Percentiles rank a stretch among this genome's conserved stretches.
phyloP scores from a whole-genome alignment of 1,140 invertebrate species.

The Cataglyphis hispanica region DNA sequence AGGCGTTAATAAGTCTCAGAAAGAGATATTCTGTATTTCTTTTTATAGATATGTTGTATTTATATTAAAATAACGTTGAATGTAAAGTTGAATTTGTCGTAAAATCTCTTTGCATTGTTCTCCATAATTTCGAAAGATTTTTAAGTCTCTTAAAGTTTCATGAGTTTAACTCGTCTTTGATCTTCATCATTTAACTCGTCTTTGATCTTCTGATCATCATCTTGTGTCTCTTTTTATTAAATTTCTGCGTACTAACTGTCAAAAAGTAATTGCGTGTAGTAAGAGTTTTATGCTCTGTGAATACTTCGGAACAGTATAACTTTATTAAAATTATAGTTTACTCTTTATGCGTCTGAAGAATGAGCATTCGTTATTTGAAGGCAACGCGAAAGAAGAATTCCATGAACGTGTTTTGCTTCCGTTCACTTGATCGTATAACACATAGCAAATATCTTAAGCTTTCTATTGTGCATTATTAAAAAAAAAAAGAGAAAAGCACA shows the following conservation, averaged over 20 bases:
- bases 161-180: constrained; percentile 9
- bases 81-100: neutral
- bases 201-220: constrained; percentile 35
- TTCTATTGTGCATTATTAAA: constrained; percentile 39
- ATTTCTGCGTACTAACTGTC: constrained; percentile 35
- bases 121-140: constrained; percentile 27
- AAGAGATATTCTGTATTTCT: neutral
- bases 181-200: neutral
- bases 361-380: constrained; percentile 9
- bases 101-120: neutral
- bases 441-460: constrained; percentile 25
- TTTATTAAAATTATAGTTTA: constrained; percentile 36
- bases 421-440: neutral
- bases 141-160: constrained; percentile 5
- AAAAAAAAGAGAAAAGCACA: neutral
- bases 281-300: constrained; percentile 1
- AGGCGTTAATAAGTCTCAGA: neutral
- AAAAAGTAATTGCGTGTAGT: constrained; percentile 13
- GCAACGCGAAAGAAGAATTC: neutral
- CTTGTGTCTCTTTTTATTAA: constrained; percentile 36
- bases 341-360: neutral
- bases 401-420: neutral
- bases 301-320: neutral
- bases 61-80: neutral
- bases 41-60: neutral